Evolutionary conservation across 2,797 vertebrate species (phyloP).

Genomic region (Capromys pilorides): DNA sequence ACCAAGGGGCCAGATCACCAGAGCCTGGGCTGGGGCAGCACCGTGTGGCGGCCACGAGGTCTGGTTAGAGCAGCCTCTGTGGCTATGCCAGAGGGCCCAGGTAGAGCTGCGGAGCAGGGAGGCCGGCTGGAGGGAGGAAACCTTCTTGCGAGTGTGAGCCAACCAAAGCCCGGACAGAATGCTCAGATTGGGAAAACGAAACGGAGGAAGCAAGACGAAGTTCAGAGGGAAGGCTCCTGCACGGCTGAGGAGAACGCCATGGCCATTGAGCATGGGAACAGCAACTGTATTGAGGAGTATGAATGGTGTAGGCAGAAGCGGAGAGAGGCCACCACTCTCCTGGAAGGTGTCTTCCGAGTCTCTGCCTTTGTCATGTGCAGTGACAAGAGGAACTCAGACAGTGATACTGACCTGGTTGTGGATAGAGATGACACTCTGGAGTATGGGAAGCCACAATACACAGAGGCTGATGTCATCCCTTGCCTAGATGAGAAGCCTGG

Average conservation of each 20-base stretch:
- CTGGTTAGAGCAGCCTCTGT: slow-evolving; percentile 56
- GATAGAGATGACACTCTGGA: slow-evolving; percentile 98
- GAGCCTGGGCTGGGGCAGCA: slow-evolving; percentile 67
- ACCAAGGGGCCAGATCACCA: slow-evolving; percentile 60
- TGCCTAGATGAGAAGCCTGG: slow-evolving; percentile 98
- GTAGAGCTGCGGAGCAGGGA: no score
- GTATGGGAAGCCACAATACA: slow-evolving; percentile 99
- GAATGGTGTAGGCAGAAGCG: slow-evolving; percentile 99
- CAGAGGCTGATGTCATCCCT: slow-evolving; percentile 96
- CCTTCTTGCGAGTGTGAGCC: no score
- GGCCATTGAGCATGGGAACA: slow-evolving; percentile 96
- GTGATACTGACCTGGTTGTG: slow-evolving; percentile 97
- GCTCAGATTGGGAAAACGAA: slow-evolving; percentile 99
- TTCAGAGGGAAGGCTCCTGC: slow-evolving; percentile 96
- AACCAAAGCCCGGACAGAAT: no score
- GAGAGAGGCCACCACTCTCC: slow-evolving; percentile 96
- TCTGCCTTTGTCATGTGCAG: slow-evolving; percentile 98
- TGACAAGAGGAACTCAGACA: slow-evolving; percentile 96
- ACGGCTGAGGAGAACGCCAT: slow-evolving; percentile 95
- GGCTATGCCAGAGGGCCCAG: background rate
- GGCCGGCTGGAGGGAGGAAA: no score
- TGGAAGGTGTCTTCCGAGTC: slow-evolving; percentile 98
- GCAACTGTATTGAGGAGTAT: slow-evolving; percentile 97
- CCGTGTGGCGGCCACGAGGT: slow-evolving; percentile 71
- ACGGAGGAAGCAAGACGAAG: slow-evolving; percentile 99